Conservation (phyloP, 2,797 vertebrate species). For the Dendrocincla fuliginosa region DNA sequence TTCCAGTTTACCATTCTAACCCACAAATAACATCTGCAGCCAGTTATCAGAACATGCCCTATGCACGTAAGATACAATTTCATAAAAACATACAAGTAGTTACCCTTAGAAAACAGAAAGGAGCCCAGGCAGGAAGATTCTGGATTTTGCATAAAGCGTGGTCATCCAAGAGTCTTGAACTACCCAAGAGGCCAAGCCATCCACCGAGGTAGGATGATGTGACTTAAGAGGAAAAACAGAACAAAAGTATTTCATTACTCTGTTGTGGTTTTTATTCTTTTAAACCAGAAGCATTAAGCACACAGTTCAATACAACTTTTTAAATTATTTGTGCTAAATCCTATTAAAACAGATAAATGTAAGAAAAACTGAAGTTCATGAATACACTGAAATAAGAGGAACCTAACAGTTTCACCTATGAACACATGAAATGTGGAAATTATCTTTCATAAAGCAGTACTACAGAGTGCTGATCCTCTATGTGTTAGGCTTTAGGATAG, state of each 20-base stretch:
- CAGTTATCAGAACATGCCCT: background rate
- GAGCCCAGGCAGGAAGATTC: slow-evolving; percentile 59
- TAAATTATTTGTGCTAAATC: background rate
- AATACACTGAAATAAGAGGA: background rate
- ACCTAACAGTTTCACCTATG: background rate
- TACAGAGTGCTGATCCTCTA: background rate
- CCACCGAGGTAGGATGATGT: slow-evolving; percentile 32
- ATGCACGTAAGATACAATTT: background rate
- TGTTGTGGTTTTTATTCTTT: background rate
- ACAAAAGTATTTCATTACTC: background rate
- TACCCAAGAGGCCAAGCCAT: slow-evolving; percentile 32
- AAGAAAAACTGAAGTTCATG: background rate
- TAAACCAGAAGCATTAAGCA: background rate
- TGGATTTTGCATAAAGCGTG: slow-evolving; percentile 50
- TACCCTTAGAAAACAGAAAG: slow-evolving; percentile 63
- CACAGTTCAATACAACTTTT: background rate
- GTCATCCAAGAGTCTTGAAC: slow-evolving; percentile 44
- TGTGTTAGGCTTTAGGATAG: background rate
- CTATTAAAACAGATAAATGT: background rate
- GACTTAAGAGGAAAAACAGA: slow-evolving; percentile 8
- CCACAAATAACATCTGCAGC: background rate
- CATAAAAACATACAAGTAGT: background rate
- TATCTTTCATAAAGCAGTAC: background rate
- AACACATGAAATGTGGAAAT: background rate
- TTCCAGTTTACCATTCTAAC: background rate